phyloP scores from a whole-genome alignment of 2,797 vertebrate species.

The Alca torda region DNA sequence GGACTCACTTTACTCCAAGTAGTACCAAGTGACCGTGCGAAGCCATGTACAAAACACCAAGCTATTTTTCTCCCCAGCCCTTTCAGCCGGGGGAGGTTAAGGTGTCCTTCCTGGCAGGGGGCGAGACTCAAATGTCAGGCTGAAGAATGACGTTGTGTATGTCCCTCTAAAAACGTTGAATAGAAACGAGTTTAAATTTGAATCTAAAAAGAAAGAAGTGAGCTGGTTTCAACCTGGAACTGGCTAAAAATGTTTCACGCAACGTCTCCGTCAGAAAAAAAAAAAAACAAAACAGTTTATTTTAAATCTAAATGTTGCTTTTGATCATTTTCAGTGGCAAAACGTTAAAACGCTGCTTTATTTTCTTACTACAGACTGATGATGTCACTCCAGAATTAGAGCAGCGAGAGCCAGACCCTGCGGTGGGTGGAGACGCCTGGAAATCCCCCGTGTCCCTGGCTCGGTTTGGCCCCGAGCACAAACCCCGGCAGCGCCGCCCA shows the following conservation, averaged over 20 bases:
- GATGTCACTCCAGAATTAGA: neutral
- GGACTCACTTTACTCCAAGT: constrained; percentile 4
- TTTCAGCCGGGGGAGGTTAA: constrained; percentile 23
- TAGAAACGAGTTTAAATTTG: constrained; percentile 23
- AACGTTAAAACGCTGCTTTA: neutral
- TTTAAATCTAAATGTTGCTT: neutral
- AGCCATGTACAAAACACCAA: neutral
- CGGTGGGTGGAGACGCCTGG: neutral
- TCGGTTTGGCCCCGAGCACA: neutral
- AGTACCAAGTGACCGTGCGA: neutral
- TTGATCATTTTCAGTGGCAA: neutral
- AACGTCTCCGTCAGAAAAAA: neutral
- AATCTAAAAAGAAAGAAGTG: constrained; percentile 40
- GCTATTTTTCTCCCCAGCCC: neutral
- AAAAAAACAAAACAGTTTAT: neutral
- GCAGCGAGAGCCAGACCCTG: neutral
- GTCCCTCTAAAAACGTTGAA: constrained; percentile 35
- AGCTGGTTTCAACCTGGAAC: neutral
- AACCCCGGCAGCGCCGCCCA: neutral
- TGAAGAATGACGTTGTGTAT: neutral
- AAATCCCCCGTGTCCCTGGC: neutral
- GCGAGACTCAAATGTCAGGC: neutral
- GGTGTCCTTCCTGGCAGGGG: constrained; percentile 4
- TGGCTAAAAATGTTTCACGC: neutral
- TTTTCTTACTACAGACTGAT: neutral